A percentile compares a stretch with the other conserved stretches of the same genome.
Evolutionary conservation across 1,140 invertebrate genomes (phyloP).

Genomic region (Caenorhabditis latens): DNA sequence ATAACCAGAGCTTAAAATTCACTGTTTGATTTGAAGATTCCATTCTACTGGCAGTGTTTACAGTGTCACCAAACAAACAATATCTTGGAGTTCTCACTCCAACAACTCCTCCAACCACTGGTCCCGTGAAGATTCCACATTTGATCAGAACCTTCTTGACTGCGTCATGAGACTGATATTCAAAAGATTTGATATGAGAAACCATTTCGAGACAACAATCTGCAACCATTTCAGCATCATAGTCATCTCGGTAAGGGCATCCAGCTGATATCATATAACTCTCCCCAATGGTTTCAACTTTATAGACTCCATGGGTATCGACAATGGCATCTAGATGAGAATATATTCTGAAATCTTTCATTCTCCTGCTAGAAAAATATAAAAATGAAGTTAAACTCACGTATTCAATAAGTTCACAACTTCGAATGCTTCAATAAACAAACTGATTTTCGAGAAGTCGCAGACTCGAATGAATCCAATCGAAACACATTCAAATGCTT

Average conservation of each 20-base stretch:
- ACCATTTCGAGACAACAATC: slow-evolving; percentile 61
- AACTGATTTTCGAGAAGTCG: slow-evolving; percentile 45
- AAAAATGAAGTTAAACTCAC: not conserved
- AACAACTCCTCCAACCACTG: slow-evolving; percentile 85
- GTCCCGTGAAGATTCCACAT: slow-evolving; percentile 62
- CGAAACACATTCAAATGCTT: slow-evolving; percentile 58
- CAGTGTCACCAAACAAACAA: slow-evolving; percentile 87
- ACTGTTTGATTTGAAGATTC: slow-evolving; percentile 80
- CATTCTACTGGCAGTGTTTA: slow-evolving; percentile 92
- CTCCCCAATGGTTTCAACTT: slow-evolving; percentile 61
- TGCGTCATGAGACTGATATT: slow-evolving; percentile 25
- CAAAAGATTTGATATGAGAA: slow-evolving; percentile 44
- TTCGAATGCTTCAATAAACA: slow-evolving; percentile 43
- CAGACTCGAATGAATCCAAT: slow-evolving; percentile 59
- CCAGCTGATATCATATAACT: slow-evolving; percentile 61
- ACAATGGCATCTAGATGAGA: slow-evolving; percentile 56
- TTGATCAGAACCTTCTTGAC: slow-evolving; percentile 54
- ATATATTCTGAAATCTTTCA: slow-evolving; percentile 36
- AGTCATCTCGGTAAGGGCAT: slow-evolving; percentile 55
- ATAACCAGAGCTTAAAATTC: not conserved
- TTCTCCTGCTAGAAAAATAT: not conserved
- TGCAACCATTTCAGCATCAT: slow-evolving; percentile 56
- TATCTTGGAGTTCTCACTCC: slow-evolving; percentile 86
- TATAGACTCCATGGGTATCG: slow-evolving; percentile 60
- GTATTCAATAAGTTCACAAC: slow-evolving; percentile 59